Base-by-base conservation (phyloP, 1,140 invertebrate genomes). In the Mycetomoellerius zeteki region DNA sequence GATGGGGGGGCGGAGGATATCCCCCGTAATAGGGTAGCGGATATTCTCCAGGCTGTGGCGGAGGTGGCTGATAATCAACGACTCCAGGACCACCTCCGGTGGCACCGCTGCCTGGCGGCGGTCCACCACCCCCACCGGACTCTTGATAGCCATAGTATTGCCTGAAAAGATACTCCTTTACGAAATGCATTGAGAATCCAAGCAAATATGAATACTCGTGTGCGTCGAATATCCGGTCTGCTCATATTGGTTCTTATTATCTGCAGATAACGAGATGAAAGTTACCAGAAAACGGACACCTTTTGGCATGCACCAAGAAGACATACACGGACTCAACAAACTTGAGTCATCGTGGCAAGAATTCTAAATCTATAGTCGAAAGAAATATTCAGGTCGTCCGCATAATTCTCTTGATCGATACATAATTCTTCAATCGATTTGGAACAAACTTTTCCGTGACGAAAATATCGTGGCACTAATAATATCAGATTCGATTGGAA, bases 1-100 rank as follows among this genome's bases (percentile, higher is more conserved):
- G 96, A 84, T 81, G 77, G 90, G 97, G 97, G 88, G 97, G 97
- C 12, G 97, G 96, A 92, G 96, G 97, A 89, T 96, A 96, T 92
- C 95, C 96, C 91, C 94, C 96, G 92, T 95, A 95, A 89, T 95
- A 94, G 6, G 93, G 94, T 72, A 94, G 78, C 21, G 94, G 93
- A 89, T 95, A 94, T 84, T 93, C 95, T 3, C 93, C 93, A 27
- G 93, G 94, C 33, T 93, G 93, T 43, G 94, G 92, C 50, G 93
- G 90, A 24, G 90, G 94, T 67, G 94, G 91, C 71, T 93, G 95
- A 62, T 95, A 95, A 65, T 95, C 94, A 19, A 95, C 93, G 24
- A 95, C 91, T 67, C 94, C 94, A 27, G 94, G 94, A 6, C 90
- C 92, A 37, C 91, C 92, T 8, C 88, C 92, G 19, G 92, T 86